Conservation (phyloP, 2,113 vertebrate genomes). For the Fregetta grallaria region DNA sequence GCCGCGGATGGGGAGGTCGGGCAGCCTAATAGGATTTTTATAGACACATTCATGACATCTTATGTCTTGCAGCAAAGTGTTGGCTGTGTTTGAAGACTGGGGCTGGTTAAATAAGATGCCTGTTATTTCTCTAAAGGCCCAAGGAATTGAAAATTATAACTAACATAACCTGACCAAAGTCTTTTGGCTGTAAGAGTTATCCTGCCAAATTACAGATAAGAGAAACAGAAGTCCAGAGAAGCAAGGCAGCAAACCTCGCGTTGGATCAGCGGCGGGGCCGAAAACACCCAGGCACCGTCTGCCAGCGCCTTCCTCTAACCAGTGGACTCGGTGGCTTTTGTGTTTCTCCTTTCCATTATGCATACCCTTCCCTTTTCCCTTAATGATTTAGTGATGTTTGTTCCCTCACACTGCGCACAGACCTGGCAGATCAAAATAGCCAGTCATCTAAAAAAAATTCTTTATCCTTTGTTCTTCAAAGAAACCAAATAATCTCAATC, state of each 20-base stretch:
- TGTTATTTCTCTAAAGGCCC: neutral
- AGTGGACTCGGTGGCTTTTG: neutral
- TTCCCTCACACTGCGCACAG: constrained; percentile 69
- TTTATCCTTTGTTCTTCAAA: constrained; percentile 72
- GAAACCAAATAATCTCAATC: constrained; percentile 71
- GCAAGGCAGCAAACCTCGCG: neutral
- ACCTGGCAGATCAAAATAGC: constrained; percentile 73
- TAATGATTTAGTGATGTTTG: constrained; percentile 75
- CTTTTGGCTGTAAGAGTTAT: neutral
- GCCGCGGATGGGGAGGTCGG: rapidly evolving
- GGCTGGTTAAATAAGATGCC: neutral
- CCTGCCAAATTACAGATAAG: neutral
- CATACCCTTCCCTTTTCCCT: constrained; percentile 59
- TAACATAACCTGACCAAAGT: neutral
- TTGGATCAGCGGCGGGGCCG: neutral
- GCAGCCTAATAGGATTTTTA: neutral
- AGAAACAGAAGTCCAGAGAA: neutral
- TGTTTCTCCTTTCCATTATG: constrained; percentile 67
- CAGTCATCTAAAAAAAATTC: constrained; percentile 70
- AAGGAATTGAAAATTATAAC: neutral
- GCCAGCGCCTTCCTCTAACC: neutral
- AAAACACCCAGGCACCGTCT: neutral
- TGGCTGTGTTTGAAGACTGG: neutral
- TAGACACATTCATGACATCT: rapidly evolving
- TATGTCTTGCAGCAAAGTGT: neutral